Percentiles rank a stretch among this genome's conserved stretches.
phyloP scores from a whole-genome alignment of 1,140 invertebrate genomes.

The Lethrus apterus region DNA sequence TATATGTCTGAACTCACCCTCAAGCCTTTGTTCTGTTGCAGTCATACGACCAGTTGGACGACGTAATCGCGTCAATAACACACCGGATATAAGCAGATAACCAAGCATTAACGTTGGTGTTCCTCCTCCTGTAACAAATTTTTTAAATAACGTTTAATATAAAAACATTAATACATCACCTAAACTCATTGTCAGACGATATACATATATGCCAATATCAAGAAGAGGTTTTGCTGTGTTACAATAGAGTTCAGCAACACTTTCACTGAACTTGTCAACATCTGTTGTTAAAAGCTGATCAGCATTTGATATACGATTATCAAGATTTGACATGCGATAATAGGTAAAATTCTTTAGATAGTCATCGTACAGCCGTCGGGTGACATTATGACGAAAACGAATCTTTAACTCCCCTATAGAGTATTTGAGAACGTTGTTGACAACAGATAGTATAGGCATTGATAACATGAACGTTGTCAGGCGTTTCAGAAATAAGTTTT shows the following conservation, averaged over 20 bases:
- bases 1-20: slow-evolving; percentile 96
- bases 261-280: slow-evolving; percentile 95
- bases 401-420: slow-evolving; percentile 90
- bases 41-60: slow-evolving; percentile 84
- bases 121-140: too few relatives aligned
- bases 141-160: too few relatives aligned
- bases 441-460: slow-evolving; percentile 78
- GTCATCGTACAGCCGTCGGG: slow-evolving; percentile 77
- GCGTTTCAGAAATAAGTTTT: slow-evolving; percentile 63
- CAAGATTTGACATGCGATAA: slow-evolving; percentile 94
- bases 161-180: too few relatives aligned
- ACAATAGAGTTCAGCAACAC: slow-evolving; percentile 90
- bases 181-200: slow-evolving; percentile 76
- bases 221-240: slow-evolving; percentile 95
- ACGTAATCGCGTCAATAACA: slow-evolving; percentile 70
- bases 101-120: slow-evolving; percentile 79
- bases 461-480: slow-evolving; percentile 70
- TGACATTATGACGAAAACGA: slow-evolving; percentile 81
- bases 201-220: slow-evolving; percentile 91
- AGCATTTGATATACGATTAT: slow-evolving; percentile 90
- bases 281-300: slow-evolving; percentile 95
- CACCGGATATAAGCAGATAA: slow-evolving; percentile 79
- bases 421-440: slow-evolving; percentile 91
- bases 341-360: slow-evolving; percentile 96
- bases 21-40: slow-evolving; percentile 88